phyloP scores from a whole-genome alignment of 2,888 invertebrate species.

The Aspidiotus destructor region DNA sequence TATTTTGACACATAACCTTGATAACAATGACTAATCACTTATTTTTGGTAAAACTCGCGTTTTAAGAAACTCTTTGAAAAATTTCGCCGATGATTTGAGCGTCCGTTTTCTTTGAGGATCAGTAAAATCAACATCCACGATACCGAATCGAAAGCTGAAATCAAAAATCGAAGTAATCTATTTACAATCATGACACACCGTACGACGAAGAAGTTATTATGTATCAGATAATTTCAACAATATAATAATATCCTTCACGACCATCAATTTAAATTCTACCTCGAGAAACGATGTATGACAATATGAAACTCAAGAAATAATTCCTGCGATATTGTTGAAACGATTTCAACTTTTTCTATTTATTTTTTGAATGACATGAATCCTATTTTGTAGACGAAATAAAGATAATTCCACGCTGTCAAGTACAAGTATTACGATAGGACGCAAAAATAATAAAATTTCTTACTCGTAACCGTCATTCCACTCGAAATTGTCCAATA shows the following conservation, averaged over 20 bases:
- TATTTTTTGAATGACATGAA: too few species aligned
- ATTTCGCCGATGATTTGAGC: slow-evolving; percentile 55
- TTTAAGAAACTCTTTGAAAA: slow-evolving; percentile 49
- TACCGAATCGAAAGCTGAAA: slow-evolving; percentile 59
- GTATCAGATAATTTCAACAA: background rate
- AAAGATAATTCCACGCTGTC: too few species aligned
- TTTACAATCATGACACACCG: background rate
- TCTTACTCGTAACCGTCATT: slow-evolving; percentile 59
- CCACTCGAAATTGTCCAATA: slow-evolving; percentile 81
- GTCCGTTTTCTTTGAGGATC: slow-evolving; percentile 56
- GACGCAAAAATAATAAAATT: background rate
- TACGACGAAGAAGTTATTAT: background rate
- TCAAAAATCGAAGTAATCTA: slow-evolving; percentile 15
- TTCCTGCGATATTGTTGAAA: too few species aligned
- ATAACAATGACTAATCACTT: too few species aligned
- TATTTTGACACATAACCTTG: too few species aligned
- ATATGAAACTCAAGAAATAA: too few species aligned
- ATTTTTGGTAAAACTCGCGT: slow-evolving; percentile 39
- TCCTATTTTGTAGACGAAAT: too few species aligned
- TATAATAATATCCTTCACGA: too few species aligned
- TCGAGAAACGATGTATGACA: too few species aligned
- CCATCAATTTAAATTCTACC: too few species aligned
- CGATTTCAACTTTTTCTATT: too few species aligned
- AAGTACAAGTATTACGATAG: too few species aligned
- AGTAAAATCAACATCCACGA: slow-evolving; percentile 60